Evolutionary conservation across 1,140 invertebrate species (phyloP).

Genomic region (Drosophila nasuta): DNA sequence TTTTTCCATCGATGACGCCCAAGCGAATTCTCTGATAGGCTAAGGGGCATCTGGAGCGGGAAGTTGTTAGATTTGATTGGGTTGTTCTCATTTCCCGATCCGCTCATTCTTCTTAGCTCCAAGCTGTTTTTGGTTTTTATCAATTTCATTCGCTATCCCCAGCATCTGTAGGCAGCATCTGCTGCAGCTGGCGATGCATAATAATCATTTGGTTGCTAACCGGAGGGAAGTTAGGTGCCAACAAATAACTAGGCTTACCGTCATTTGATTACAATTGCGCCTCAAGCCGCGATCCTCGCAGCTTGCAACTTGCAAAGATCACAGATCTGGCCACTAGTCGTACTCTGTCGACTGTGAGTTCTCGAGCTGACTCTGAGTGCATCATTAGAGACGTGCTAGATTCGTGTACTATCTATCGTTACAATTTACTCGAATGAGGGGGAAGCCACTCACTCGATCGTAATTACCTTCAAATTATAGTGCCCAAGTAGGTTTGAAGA

Average conservation of each 20-base stretch:
- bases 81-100: slow-evolving; percentile 41
- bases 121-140: slow-evolving; percentile 44
- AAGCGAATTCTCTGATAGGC: background rate
- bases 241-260: slow-evolving; percentile 73
- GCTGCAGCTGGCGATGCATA: slow-evolving; percentile 46
- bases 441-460: slow-evolving; percentile 9
- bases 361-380: slow-evolving; percentile 69
- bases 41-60: too few relatives aligned
- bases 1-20: slow-evolving; percentile 5
- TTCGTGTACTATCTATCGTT: slow-evolving; percentile 56
- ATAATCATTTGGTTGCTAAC: slow-evolving; percentile 69
- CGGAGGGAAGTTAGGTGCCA: slow-evolving; percentile 78
- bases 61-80: slow-evolving; percentile 28
- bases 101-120: background rate
- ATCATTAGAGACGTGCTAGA: slow-evolving; percentile 82
- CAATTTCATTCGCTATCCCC: slow-evolving; percentile 57
- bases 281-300: slow-evolving; percentile 21
- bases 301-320: slow-evolving; percentile 22
- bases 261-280: slow-evolving; percentile 51
- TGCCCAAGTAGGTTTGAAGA: slow-evolving; percentile 58
- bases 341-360: too few relatives aligned
- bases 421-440: slow-evolving; percentile 7
- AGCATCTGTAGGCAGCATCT: background rate
- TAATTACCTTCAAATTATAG: slow-evolving; percentile 78
- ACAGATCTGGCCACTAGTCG: slow-evolving; percentile 28